phyloP scores from a whole-genome alignment of 2,797 vertebrate genomes.

The Melanogrammus aeglefinus region DNA sequence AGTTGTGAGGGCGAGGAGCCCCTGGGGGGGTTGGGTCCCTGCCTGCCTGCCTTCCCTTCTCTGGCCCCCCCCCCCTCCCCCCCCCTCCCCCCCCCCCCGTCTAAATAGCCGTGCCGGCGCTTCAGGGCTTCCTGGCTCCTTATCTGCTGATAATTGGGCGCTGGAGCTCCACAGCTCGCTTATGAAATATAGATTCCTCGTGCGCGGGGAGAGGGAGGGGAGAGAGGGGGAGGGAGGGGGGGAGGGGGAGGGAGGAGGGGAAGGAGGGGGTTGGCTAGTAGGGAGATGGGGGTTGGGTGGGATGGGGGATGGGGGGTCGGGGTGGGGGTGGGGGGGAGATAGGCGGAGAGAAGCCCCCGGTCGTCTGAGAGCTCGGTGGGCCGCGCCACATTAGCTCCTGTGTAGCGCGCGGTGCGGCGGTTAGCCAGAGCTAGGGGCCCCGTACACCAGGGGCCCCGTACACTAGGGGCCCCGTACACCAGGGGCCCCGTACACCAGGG shows the following conservation, averaged over 20 bases:
- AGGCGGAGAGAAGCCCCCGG: conserved; percentile 66
- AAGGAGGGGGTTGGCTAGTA: conserved; percentile 26
- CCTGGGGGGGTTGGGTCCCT: conserved; percentile 76
- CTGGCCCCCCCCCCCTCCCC: conserved; percentile 45
- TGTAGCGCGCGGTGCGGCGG: conserved; percentile 58
- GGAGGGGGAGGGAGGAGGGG: conserved; percentile 60
- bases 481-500: no score
- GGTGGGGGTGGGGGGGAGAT: conserved; percentile 34
- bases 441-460: no score
- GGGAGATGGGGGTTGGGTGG: background rate
- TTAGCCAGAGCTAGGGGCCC: conserved; percentile 50
- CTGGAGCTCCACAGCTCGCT: conserved; percentile 78
- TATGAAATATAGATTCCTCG: conserved; percentile 82
- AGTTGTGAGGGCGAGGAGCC: conserved; percentile 70
- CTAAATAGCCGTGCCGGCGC: conserved; percentile 79
- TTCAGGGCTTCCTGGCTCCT: conserved; percentile 79
- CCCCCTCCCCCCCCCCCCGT: conserved; percentile 48
- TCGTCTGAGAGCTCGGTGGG: conserved; percentile 59
- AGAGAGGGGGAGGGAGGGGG: conserved; percentile 15
- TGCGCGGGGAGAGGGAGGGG: conserved; percentile 61
- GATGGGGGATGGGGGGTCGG: conserved; percentile 30
- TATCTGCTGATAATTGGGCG: conserved; percentile 82
- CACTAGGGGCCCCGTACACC: no score
- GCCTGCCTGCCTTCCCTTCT: conserved; percentile 67
- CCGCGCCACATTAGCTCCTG: conserved; percentile 59